A percentile compares a stretch with the other conserved stretches of the same genome.
Conservation (phyloP, 2,797 vertebrate genomes). For the Acanthis flammea region DNA sequence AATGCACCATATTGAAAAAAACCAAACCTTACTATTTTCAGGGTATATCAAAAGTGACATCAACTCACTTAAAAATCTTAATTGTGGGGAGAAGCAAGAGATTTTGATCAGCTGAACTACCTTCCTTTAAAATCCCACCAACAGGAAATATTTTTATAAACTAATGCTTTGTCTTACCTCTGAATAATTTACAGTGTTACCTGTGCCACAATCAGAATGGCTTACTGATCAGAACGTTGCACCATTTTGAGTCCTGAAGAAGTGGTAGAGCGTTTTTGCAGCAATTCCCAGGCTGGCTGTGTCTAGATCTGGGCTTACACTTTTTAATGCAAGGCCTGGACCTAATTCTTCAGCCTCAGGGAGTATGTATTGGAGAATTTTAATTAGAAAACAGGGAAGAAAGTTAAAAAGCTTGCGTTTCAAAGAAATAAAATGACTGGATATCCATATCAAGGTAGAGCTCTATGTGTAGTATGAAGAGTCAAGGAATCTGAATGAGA, state of each 20-base stretch:
- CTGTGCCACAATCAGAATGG: background rate
- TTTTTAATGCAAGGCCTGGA: background rate
- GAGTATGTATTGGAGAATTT: background rate
- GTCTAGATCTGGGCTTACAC: background rate
- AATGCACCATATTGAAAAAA: background rate
- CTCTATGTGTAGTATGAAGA: background rate
- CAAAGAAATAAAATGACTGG: background rate
- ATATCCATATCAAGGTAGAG: fast-evolving
- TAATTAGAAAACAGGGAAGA: background rate
- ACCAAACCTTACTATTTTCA: background rate
- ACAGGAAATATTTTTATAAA: background rate
- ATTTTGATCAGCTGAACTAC: background rate
- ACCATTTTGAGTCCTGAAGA: background rate
- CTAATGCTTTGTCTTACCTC: background rate
- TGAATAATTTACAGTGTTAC: background rate
- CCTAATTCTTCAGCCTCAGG: background rate
- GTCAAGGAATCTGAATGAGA: background rate
- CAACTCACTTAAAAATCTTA: background rate
- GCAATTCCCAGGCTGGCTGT: background rate
- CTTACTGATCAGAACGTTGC: background rate
- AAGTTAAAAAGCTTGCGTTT: background rate
- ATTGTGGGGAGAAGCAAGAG: background rate
- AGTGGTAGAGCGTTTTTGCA: background rate
- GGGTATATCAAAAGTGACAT: background rate
- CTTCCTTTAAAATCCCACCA: background rate